These are phyloP conservation scores for Scomber scombrus DNA, from an alignment of 2,113 vertebrate species.

Conservation along the genomic window DNA sequence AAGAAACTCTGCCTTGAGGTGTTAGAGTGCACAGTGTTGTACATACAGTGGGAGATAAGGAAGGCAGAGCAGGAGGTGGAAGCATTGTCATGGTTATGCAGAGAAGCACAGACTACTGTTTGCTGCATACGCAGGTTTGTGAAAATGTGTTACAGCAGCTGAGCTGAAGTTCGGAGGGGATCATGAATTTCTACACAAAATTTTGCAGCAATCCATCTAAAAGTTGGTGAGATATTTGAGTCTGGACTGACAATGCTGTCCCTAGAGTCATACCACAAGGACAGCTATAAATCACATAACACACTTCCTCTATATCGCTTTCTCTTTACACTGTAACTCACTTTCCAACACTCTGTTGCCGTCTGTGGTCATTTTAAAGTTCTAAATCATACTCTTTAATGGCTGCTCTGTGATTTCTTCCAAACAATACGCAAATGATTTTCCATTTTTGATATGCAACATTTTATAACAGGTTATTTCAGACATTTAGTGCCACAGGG, in stretches of 20 bases:
- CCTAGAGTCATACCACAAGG: too few species aligned
- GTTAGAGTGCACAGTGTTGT: neutral
- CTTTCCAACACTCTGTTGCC: neutral
- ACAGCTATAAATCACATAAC: too few species aligned
- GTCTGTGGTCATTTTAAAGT: conserved; percentile 25
- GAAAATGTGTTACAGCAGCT: neutral
- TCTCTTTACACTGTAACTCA: neutral
- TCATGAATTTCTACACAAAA: too few species aligned
- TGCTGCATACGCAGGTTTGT: conserved; percentile 5
- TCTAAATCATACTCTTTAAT: neutral
- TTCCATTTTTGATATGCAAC: conserved; percentile 20
- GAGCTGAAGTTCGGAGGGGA: too few species aligned
- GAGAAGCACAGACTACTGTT: neutral
- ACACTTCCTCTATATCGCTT: neutral
- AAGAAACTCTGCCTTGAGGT: neutral
- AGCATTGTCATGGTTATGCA: neutral
- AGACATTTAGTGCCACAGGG: neutral
- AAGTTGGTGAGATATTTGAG: too few species aligned
- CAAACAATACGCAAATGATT: conserved; percentile 10
- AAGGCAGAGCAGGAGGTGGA: neutral
- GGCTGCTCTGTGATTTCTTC: neutral
- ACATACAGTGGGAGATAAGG: neutral
- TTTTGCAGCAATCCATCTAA: too few species aligned
- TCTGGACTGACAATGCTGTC: too few species aligned
- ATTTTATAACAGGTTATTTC: conserved; percentile 33